These are phyloP conservation scores for Heliconius cydno DNA, from an alignment of 2,888 invertebrate species.

Conservation along the genomic window DNA sequence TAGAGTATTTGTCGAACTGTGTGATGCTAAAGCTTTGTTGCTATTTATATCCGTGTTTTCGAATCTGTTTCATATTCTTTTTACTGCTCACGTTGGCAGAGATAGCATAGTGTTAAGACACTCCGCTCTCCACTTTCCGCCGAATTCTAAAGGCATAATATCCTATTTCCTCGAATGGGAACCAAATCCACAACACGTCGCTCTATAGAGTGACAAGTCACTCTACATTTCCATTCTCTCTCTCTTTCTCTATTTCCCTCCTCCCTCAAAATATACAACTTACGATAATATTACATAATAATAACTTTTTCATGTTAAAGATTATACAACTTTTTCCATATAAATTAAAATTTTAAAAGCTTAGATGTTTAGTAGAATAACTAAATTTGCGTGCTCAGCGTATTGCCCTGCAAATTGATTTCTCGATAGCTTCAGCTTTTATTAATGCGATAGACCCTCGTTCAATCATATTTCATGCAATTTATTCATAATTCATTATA, in stretches of 20 bases:
- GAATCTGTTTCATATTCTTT: background rate
- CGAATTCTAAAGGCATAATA: no score
- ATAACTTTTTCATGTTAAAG: background rate
- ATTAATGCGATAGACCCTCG: conserved; percentile 28
- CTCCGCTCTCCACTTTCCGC: no score
- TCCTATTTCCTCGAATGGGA: no score
- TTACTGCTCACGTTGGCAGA: no score
- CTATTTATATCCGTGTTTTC: conserved; percentile 31
- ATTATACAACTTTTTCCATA: background rate
- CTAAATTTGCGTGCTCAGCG: conserved; percentile 20
- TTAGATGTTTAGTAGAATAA: background rate
- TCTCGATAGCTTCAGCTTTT: conserved; percentile 31
- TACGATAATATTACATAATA: background rate
- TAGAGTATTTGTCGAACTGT: conserved; percentile 45
- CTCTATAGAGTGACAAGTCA: background rate
- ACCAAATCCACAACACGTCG: no score
- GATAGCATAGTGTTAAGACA: no score
- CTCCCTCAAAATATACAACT: no score
- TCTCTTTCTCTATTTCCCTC: no score
- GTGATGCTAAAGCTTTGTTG: conserved; percentile 39
- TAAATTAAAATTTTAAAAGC: background rate
- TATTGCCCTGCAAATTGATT: conserved; percentile 18
- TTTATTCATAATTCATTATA: conserved; percentile 21
- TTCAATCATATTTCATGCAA: conserved; percentile 30
- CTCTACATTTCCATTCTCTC: no score